Evolutionary conservation across 92 coral and sea anemone species (phyloP).

Genomic region (Isaurus tuberculatus): DNA sequence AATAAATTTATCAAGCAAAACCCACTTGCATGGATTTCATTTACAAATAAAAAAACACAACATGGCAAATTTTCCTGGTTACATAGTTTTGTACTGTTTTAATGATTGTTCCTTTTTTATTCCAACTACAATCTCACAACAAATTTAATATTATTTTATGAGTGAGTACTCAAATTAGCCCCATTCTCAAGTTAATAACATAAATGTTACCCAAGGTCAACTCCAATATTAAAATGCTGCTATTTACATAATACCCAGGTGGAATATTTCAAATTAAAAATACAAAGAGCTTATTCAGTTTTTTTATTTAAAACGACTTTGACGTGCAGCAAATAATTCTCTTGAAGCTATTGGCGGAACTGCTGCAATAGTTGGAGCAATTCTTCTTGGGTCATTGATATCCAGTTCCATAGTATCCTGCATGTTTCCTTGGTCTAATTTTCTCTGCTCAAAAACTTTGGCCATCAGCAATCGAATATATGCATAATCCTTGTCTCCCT

Average conservation of each 20-base stretch:
- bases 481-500: conserved; percentile 27
- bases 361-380: conserved; percentile 47
- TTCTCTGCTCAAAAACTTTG: conserved; percentile 25
- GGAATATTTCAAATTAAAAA: background rate
- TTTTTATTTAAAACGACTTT: conserved; percentile 36
- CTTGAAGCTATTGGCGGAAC: conserved; percentile 53
- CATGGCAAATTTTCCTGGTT: background rate
- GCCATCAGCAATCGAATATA: conserved; percentile 30
- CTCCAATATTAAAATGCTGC: background rate
- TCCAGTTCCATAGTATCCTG: conserved; percentile 24
- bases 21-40: background rate
- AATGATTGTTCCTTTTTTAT: background rate
- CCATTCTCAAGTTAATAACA: too few species aligned
- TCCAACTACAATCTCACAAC: background rate
- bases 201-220: background rate
- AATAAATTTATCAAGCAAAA: background rate
- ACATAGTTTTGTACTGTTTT: background rate
- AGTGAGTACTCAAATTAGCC: background rate
- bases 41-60: background rate
- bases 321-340: conserved; percentile 47
- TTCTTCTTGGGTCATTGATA: conserved; percentile 8
- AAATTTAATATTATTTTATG: too few species aligned
- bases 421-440: conserved; percentile 32
- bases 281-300: background rate
- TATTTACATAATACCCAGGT: background rate